phyloP scores from a whole-genome alignment of 2,888 invertebrate genomes.

The Exephanes ischioxanthus region DNA sequence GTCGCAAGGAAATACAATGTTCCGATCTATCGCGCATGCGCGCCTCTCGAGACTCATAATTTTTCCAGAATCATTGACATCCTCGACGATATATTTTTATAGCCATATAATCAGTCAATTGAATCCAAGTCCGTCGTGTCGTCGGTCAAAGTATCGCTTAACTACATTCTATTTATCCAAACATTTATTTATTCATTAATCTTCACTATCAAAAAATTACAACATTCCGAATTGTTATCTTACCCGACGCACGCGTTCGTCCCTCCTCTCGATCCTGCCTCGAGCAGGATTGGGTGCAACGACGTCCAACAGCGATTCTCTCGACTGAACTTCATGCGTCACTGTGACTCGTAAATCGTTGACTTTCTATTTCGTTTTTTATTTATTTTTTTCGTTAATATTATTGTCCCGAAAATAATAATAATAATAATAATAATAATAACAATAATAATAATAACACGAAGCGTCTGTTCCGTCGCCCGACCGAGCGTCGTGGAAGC shows the following conservation, averaged over 20 bases:
- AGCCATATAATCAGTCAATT: too few relatives aligned
- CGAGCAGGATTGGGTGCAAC: neutral
- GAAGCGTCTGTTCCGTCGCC: neutral
- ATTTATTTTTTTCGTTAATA: neutral
- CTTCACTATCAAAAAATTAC: neutral
- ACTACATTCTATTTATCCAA: neutral
- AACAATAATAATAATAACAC: neutral
- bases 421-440: neutral
- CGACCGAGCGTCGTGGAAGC: constrained; percentile 40
- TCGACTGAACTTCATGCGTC: neutral
- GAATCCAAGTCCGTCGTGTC: too few relatives aligned
- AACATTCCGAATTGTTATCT: neutral
- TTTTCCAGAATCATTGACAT: too few relatives aligned
- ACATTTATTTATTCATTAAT: neutral
- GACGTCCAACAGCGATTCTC: neutral
- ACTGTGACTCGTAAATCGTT: neutral
- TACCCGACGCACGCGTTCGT: neutral
- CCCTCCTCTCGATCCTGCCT: neutral
- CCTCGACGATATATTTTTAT: too few relatives aligned
- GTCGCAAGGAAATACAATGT: too few relatives aligned
- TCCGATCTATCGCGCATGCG: too few relatives aligned
- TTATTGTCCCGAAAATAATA: neutral
- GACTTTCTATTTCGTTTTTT: neutral
- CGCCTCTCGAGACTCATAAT: too few relatives aligned
- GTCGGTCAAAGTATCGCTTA: too few relatives aligned